Evolutionary conservation across 2,113 vertebrate genomes (phyloP).

Genomic region (Promerops cafer): DNA sequence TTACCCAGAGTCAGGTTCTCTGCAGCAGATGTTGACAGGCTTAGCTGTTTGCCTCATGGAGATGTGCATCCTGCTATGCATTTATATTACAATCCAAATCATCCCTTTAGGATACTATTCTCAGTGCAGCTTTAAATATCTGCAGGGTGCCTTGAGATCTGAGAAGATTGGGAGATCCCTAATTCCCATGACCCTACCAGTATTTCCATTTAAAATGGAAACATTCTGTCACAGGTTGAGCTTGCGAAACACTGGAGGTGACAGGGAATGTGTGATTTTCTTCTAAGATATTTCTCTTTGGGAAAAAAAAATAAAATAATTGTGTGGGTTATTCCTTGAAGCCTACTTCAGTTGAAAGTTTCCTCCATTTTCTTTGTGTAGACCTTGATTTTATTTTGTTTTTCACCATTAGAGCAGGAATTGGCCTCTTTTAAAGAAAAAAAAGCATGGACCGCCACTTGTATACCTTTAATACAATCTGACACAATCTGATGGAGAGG

Average conservation of each 20-base stretch:
- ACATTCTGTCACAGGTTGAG: neutral
- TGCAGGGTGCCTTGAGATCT: neutral
- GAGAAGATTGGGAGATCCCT: neutral
- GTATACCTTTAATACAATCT: neutral
- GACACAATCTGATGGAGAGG: neutral
- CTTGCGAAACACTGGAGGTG: neutral
- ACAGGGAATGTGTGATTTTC: neutral
- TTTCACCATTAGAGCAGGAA: neutral
- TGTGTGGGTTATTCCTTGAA: neutral
- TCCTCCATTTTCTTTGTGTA: neutral
- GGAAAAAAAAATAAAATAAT: neutral
- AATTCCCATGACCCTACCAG: neutral
- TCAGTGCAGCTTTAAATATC: neutral
- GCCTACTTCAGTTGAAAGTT: neutral
- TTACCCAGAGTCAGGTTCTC: neutral
- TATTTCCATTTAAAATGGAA: neutral
- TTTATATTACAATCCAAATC: neutral
- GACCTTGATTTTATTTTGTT: neutral
- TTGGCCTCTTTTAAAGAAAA: neutral
- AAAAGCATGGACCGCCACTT: accelerated
- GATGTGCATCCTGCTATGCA: neutral
- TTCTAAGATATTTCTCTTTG: neutral
- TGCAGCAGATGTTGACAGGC: neutral
- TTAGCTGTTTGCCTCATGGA: neutral
- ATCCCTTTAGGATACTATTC: neutral